Conservation (phyloP, 2,888 invertebrate species). For the Bombyx huttoni region DNA sequence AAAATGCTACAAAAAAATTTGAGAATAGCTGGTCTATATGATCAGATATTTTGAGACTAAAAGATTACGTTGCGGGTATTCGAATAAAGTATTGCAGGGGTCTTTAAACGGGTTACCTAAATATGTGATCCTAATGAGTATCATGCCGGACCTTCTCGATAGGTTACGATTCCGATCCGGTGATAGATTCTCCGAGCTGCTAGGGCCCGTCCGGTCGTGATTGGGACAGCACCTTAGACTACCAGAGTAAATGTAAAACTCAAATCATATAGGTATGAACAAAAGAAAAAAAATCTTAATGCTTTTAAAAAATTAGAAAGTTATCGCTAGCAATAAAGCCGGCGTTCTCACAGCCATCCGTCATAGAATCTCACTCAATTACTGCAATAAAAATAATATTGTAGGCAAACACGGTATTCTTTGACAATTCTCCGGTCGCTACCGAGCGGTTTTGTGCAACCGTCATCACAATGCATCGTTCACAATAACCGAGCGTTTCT, state of each 20-base stretch:
- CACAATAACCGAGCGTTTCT: slow-evolving; percentile 48
- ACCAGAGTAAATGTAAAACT: no score
- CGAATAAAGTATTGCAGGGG: no score
- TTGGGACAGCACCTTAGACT: no score
- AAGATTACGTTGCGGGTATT: no score
- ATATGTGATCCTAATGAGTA: slow-evolving; percentile 1
- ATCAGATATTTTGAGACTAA: no score
- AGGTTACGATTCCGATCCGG: no score
- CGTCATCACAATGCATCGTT: slow-evolving; percentile 42
- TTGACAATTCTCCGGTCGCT: slow-evolving; percentile 53
- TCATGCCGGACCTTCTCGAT: no score
- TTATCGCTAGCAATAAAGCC: slow-evolving; percentile 25
- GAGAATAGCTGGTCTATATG: no score
- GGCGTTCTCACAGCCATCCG: slow-evolving; percentile 27
- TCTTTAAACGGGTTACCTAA: no score
- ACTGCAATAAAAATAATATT: slow-evolving; percentile 69
- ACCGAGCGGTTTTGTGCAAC: slow-evolving; percentile 69
- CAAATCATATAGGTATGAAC: no score
- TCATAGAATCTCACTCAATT: slow-evolving; percentile 48
- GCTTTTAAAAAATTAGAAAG: slow-evolving; percentile 48
- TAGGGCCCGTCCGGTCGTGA: neutral
- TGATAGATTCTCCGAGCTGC: no score
- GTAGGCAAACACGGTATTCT: slow-evolving; percentile 52
- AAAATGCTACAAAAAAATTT: no score
- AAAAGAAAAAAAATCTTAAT: slow-evolving; percentile 12